Evolutionary conservation across 2,113 vertebrate genomes (phyloP).

Genomic region (Lepidothrix coronata): DNA sequence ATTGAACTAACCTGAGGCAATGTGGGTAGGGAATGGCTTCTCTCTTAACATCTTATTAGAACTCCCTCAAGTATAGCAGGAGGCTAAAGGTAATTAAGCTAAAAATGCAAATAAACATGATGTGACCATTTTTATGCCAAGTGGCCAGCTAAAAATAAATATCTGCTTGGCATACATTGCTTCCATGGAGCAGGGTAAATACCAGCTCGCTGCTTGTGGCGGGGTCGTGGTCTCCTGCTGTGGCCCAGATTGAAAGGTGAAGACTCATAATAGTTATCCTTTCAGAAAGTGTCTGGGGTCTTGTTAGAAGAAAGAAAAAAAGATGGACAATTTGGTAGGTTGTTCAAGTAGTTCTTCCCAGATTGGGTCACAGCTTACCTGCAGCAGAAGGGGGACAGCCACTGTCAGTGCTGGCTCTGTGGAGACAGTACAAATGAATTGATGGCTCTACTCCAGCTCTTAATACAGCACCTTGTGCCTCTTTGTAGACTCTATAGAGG

Average conservation of each 20-base stretch:
- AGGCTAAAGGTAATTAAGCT: slow-evolving; percentile 59
- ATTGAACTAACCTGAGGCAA: slow-evolving; percentile 63
- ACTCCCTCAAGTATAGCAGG: slow-evolving; percentile 55
- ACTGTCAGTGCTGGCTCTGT: not conserved
- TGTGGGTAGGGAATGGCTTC: slow-evolving; percentile 26
- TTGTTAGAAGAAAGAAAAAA: slow-evolving; percentile 2
- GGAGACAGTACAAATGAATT: slow-evolving; percentile 13
- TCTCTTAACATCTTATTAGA: slow-evolving; percentile 66
- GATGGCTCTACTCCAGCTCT: slow-evolving; percentile 14
- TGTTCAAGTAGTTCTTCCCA: not conserved
- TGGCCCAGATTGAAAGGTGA: slow-evolving; percentile 31
- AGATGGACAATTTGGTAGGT: not conserved
- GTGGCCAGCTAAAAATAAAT: slow-evolving; percentile 30
- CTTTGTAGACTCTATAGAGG: not conserved
- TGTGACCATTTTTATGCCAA: slow-evolving; percentile 40
- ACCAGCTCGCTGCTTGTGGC: not conserved
- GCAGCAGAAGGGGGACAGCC: not conserved
- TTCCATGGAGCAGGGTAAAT: slow-evolving; percentile 6
- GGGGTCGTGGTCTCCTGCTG: slow-evolving; percentile 4
- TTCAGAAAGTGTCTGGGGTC: slow-evolving; percentile 1
- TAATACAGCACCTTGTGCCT: slow-evolving; percentile 1
- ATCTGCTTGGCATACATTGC: not conserved
- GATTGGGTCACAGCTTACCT: not conserved
- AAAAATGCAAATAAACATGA: slow-evolving; percentile 56
- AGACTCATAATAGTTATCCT: slow-evolving; percentile 8